Conservation (phyloP, 2,888 invertebrate species). For the Meandrusa payeni region DNA sequence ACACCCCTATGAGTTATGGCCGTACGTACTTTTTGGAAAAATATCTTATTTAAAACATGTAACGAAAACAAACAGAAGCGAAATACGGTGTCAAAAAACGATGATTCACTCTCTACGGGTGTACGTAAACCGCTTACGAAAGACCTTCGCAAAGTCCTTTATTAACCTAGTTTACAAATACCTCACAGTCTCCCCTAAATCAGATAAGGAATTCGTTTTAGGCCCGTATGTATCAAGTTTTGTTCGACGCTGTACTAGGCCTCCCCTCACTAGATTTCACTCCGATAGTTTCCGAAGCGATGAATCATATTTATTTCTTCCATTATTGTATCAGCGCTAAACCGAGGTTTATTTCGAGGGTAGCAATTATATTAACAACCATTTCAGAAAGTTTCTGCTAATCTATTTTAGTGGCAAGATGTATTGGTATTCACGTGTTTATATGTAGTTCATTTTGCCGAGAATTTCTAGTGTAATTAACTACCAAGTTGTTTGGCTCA, state of each 20-base stretch:
- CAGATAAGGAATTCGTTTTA: slow-evolving; percentile 65
- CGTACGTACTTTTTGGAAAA: too few species aligned
- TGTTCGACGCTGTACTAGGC: slow-evolving; percentile 21
- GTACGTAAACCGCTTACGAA: slow-evolving; percentile 8
- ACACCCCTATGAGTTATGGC: too few species aligned
- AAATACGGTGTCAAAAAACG: too few species aligned
- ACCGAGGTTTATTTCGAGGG: slow-evolving; percentile 14
- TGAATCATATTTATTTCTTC: slow-evolving; percentile 28
- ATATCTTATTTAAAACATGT: too few species aligned
- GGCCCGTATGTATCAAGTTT: slow-evolving; percentile 18
- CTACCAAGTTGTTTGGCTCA: too few species aligned
- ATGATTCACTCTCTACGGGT: slow-evolving; percentile 15
- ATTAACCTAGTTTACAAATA: slow-evolving; percentile 69
- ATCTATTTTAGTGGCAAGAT: background rate
- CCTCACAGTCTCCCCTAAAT: slow-evolving; percentile 56
- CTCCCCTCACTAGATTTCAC: slow-evolving; percentile 20
- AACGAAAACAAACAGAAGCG: background rate
- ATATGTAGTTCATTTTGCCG: background rate
- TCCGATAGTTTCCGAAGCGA: slow-evolving; percentile 24
- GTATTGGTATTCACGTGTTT: slow-evolving; percentile 2
- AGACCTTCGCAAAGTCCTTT: slow-evolving; percentile 42
- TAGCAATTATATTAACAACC: slow-evolving; percentile 2
- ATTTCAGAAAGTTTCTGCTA: background rate
- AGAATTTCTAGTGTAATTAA: too few species aligned
- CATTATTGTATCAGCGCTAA: slow-evolving; percentile 17